Evolutionary conservation across 2,888 invertebrate genomes (phyloP).

Genomic region (Phaedon cochleariae): DNA sequence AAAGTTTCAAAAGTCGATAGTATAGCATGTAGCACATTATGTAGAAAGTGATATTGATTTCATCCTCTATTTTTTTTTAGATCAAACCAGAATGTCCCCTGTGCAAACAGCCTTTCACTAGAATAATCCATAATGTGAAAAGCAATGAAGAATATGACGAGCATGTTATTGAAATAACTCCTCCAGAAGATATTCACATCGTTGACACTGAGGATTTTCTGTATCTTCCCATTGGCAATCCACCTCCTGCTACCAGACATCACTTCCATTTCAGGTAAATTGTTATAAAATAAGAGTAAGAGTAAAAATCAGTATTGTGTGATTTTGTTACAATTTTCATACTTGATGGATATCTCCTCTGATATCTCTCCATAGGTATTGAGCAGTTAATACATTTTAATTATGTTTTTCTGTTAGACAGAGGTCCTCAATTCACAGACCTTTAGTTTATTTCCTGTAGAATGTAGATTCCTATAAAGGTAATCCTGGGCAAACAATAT

Average conservation of each 20-base stretch:
- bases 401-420: too few relatives aligned
- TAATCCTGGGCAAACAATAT: too few relatives aligned
- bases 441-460: too few relatives aligned
- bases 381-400: too few relatives aligned
- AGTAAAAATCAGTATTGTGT: too few relatives aligned
- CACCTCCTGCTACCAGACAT: constrained; percentile 52
- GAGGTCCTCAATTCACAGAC: too few relatives aligned
- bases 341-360: too few relatives aligned
- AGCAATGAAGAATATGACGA: constrained; percentile 90
- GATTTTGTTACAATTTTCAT: too few relatives aligned
- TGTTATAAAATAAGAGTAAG: too few relatives aligned
- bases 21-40: not conserved
- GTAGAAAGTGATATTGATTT: not conserved
- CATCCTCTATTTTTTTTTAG: constrained; percentile 61
- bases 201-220: constrained; percentile 51
- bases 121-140: constrained; percentile 91
- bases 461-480: too few relatives aligned
- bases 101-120: constrained; percentile 90
- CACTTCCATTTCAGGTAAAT: constrained; percentile 60
- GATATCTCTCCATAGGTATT: too few relatives aligned
- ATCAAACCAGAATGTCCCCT: constrained; percentile 93
- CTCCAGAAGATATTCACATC: constrained; percentile 50
- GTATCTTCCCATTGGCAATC: constrained; percentile 46
- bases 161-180: constrained; percentile 66
- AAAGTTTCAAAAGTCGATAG: constrained; percentile 33